A percentile compares a stretch with the other conserved stretches of the same genome.
Evolutionary conservation across 2,113 vertebrate genomes (phyloP).

Genomic region (Phasianus colchicus): DNA sequence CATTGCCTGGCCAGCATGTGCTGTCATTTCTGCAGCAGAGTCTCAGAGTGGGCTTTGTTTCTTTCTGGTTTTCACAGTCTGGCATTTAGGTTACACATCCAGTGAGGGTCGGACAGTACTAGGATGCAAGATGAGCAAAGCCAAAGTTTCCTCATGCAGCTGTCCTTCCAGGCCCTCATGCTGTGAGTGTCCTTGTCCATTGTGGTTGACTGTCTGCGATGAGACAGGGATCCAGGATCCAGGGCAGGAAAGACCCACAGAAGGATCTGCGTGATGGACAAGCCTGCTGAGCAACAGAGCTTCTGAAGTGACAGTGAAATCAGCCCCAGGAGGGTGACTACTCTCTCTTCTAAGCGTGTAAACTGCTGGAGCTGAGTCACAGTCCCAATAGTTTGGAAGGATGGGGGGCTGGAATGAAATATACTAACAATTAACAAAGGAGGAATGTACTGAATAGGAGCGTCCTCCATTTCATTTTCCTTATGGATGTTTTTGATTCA

Average conservation of each 20-base stretch:
- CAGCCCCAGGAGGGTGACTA: slow-evolving; percentile 29
- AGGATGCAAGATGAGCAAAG: neutral
- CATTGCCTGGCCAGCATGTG: neutral
- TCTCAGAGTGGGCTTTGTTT: neutral
- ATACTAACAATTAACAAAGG: slow-evolving; percentile 57
- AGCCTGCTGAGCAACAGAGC: neutral
- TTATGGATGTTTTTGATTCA: slow-evolving; percentile 58
- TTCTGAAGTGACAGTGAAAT: neutral
- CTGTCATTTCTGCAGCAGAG: neutral
- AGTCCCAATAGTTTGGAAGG: neutral
- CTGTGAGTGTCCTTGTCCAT: neutral
- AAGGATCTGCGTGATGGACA: neutral
- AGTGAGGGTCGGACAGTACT: neutral
- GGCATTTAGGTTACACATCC: neutral
- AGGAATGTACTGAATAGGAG: slow-evolving; percentile 45
- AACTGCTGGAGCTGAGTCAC: slow-evolving; percentile 49
- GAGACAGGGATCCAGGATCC: neutral
- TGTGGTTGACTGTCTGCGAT: neutral
- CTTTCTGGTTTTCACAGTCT: neutral
- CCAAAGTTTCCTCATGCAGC: neutral
- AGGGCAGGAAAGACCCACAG: neutral
- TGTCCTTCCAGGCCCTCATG: neutral
- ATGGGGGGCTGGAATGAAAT: slow-evolving; percentile 42
- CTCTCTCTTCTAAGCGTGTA: neutral
- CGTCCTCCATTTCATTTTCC: slow-evolving; percentile 61